Percentiles rank a stretch among this genome's conserved stretches.
These are phyloP conservation scores for Halcyon malimbica DNA, from an alignment of 2,113 vertebrate species.

Conservation along the genomic window DNA sequence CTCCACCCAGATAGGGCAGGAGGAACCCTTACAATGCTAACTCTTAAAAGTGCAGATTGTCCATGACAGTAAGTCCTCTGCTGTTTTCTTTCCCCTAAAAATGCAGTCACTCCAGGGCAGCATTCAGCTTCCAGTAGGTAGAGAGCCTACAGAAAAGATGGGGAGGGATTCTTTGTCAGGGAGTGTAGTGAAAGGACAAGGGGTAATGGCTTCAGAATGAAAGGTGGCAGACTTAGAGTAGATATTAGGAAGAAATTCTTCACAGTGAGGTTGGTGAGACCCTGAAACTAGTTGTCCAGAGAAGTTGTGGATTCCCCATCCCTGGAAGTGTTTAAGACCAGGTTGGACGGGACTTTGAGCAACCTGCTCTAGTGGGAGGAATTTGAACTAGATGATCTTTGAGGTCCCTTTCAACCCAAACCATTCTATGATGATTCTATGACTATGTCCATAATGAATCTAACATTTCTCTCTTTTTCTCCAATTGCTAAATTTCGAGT, in stretches of 20 bases:
- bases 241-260: not conserved
- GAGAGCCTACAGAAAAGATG: not conserved
- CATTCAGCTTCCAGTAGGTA: not conserved
- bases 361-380: not conserved
- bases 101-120: not conserved
- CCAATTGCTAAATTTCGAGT: not conserved
- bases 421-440: not conserved
- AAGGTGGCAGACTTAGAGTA: not conserved
- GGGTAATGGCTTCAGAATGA: not conserved
- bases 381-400: not conserved
- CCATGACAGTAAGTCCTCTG: not conserved
- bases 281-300: not conserved
- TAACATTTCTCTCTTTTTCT: not conserved
- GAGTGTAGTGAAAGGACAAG: not conserved
- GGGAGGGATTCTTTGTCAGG: not conserved
- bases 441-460: not conserved
- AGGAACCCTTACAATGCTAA: not conserved
- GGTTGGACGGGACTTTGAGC: not conserved
- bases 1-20: not conserved
- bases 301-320: not conserved
- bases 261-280: not conserved
- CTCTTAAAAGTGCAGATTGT: rapidly evolving
- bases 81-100: not conserved
- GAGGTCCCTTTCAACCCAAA: not conserved
- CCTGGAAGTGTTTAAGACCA: not conserved